Evolutionary conservation across 2,888 invertebrate species (phyloP), one percentile per base, ranked within the genome.

Genomic region (Cataglyphis livida): DNA sequence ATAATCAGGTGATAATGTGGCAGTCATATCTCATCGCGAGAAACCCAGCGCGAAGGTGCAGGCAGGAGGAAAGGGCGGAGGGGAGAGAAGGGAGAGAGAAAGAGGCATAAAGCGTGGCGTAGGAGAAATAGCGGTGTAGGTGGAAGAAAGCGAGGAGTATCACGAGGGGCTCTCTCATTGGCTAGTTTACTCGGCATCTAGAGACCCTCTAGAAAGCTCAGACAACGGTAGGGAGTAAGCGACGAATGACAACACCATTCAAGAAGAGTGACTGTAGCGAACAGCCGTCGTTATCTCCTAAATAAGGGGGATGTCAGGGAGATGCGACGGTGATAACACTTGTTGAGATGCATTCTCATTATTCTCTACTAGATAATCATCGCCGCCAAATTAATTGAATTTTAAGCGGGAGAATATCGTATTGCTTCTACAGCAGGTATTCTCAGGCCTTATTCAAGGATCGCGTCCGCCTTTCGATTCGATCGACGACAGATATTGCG

Each of bases 1-100:
- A 92, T 93, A 93, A 93, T 93, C 93, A 93, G 93, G 93, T 92
- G 93, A 93, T 93, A 93, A 93, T 93, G 93, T 90, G 90, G 84
- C 88, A 89, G 89, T 91, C 91, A 92, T 93, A 93, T 93, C 92
- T 93, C 92, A 92, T 75, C 82, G 84, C 82, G 87, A 84, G 88
- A 86, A 84, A 68, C 79, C 86, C 81, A 85, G 82, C 84, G 79
- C 81, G 85, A 68, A 85, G 85, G 74, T 83, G 70, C 70, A 32
- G 59, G 44, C 25, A 21, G 74, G 21, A 10, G 21, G 44, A 48
- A 51, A 25, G 28, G 2, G 1, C 0, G 28, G 28, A 32, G 18
- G 7, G 5, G 4, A 0, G 9, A 25, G 54, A 9, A 9, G 70
- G 38, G 12, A 41, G 28, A 73, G 62, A 68, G 54, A 78, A 21